phyloP scores from a whole-genome alignment of 2,113 vertebrate genomes.

The Aldabrachelys gigantea region DNA sequence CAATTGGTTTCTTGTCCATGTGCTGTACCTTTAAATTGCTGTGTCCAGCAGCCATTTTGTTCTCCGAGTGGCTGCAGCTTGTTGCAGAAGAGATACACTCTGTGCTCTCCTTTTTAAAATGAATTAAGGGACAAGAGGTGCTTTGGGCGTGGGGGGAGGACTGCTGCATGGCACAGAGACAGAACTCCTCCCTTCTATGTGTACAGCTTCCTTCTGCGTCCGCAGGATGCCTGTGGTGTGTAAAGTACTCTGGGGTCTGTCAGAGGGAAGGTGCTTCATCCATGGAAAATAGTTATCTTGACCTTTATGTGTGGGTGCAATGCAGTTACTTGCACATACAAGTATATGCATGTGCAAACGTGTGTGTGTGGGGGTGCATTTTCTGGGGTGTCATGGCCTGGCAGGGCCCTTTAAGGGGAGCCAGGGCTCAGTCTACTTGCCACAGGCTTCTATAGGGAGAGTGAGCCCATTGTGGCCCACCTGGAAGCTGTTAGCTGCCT shows the following conservation, averaged over 20 bases:
- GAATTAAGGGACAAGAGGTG: not conserved
- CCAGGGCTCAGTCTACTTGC: too few species aligned
- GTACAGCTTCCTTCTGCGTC: not conserved
- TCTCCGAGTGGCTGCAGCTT: accelerated
- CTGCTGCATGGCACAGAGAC: not conserved
- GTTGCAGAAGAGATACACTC: not conserved
- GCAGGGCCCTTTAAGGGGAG: too few species aligned
- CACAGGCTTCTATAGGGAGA: too few species aligned
- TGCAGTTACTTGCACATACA: not conserved
- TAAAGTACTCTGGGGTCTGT: not conserved
- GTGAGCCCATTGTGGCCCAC: too few species aligned
- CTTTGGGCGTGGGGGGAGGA: not conserved
- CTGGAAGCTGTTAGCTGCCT: too few species aligned
- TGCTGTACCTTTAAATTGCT: not conserved
- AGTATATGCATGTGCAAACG: too few species aligned
- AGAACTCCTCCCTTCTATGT: not conserved
- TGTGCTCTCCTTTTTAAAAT: not conserved
- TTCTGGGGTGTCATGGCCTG: too few species aligned
- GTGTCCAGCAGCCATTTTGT: accelerated
- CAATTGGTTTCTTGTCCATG: accelerated
- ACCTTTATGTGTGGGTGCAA: not conserved
- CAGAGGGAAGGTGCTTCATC: not conserved
- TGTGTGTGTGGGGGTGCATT: too few species aligned
- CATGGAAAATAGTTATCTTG: not conserved
- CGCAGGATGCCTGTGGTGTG: not conserved